A percentile compares a stretch with the other conserved stretches of the same genome.
phyloP scores from a whole-genome alignment of 2,797 vertebrate genomes.

The Siniperca obscura region DNA sequence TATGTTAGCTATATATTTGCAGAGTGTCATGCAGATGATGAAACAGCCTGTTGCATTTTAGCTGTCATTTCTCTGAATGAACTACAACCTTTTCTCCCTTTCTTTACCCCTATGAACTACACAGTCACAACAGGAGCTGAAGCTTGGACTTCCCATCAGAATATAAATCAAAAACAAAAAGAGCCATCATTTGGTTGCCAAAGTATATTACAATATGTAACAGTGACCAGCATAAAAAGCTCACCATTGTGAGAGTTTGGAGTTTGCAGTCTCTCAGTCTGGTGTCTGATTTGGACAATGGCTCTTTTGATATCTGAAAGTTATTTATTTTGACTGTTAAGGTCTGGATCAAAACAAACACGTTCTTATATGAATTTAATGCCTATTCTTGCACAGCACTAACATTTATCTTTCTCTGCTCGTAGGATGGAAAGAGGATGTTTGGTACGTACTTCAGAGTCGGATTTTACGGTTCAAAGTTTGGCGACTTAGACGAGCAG shows the following conservation, averaged over 20 bases:
- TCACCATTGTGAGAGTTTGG: not conserved
- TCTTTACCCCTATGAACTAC: not conserved
- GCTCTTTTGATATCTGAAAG: accelerated
- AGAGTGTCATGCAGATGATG: not conserved
- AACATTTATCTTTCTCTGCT: slow-evolving; percentile 26
- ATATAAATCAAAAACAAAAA: not conserved
- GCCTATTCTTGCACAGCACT: not conserved
- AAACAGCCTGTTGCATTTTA: not conserved
- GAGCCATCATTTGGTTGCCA: not conserved
- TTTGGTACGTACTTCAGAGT: slow-evolving; percentile 99
- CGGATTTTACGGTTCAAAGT: slow-evolving; percentile 96
- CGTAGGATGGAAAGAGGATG: slow-evolving; percentile 97
- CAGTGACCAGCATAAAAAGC: not conserved
- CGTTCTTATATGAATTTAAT: not conserved
- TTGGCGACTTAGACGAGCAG: slow-evolving; percentile 97
- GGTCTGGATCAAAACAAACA: not conserved
- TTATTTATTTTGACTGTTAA: not conserved
- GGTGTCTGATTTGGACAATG: not conserved
- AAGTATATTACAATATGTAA: not conserved
- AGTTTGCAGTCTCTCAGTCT: not conserved
- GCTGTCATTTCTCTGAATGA: not conserved
- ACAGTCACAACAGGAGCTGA: not conserved
- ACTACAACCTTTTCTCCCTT: not conserved
- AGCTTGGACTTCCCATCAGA: not conserved
- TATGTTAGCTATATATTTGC: not conserved